Percentiles rank a stretch among this genome's conserved stretches.
phyloP scores from a whole-genome alignment of 2,888 invertebrate species.

The Eilema griseolum region DNA sequence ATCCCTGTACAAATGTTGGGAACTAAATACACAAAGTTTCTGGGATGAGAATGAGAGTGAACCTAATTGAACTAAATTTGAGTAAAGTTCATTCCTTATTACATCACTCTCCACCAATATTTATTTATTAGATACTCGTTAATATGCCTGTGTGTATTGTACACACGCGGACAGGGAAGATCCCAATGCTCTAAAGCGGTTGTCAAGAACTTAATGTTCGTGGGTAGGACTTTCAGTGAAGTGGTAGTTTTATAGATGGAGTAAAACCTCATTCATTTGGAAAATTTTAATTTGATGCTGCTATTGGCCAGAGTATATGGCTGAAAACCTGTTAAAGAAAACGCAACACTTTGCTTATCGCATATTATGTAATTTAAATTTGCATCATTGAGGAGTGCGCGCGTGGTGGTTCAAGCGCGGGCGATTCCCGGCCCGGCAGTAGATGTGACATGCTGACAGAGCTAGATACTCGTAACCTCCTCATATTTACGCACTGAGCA shows the following conservation, averaged over 20 bases:
- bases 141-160: no score
- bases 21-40: background rate
- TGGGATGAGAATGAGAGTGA: background rate
- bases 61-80: background rate
- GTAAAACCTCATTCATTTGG: background rate
- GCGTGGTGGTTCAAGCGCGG: constrained; percentile 28
- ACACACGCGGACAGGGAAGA: background rate
- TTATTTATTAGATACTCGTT: background rate
- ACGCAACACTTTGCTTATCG: background rate
- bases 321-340: background rate
- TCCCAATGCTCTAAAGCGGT: no score
- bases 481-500: background rate
- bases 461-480: background rate
- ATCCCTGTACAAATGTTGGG: background rate
- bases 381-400: background rate
- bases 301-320: no score
- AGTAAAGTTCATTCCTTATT: background rate
- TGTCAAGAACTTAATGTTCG: no score
- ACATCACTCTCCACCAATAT: background rate
- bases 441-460: background rate
- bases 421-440: constrained; percentile 14
- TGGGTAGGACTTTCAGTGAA: no score
- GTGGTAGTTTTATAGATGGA: background rate
- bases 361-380: background rate
- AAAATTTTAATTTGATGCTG: background rate